These are phyloP conservation scores for Podilymbus podiceps DNA, from an alignment of 2,113 vertebrate species.

Conservation along the genomic window DNA sequence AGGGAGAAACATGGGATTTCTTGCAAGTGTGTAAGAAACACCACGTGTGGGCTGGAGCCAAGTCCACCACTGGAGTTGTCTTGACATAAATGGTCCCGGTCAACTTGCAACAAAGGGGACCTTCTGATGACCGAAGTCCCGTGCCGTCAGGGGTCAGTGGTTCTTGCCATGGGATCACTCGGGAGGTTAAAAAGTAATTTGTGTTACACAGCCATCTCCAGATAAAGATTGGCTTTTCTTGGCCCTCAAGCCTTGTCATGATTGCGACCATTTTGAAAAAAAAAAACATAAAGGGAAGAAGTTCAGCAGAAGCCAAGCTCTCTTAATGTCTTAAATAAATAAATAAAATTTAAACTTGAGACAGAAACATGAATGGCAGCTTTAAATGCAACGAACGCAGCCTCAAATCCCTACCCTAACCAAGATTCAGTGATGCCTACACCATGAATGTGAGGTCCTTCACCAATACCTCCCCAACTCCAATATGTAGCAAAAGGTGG, in stretches of 20 bases:
- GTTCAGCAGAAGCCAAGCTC: not conserved
- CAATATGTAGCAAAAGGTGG: not conserved
- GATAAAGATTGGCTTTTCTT: not conserved
- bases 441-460: not conserved
- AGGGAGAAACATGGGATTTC: not conserved
- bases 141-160: accelerated
- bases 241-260: not conserved
- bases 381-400: not conserved
- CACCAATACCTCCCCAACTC: not conserved
- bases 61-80: not conserved
- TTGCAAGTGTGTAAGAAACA: not conserved
- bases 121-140: not conserved
- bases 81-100: not conserved
- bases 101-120: not conserved
- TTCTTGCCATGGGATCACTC: not conserved
- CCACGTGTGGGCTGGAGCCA: not conserved
- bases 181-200: not conserved
- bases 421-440: not conserved
- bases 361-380: not conserved
- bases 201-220: not conserved
- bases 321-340: not conserved
- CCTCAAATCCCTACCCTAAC: not conserved
- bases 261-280: not conserved
- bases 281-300: not conserved
- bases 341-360: not conserved